phyloP scores from a whole-genome alignment of 2,888 invertebrate species.

The Peribatodes rhomboidaria region DNA sequence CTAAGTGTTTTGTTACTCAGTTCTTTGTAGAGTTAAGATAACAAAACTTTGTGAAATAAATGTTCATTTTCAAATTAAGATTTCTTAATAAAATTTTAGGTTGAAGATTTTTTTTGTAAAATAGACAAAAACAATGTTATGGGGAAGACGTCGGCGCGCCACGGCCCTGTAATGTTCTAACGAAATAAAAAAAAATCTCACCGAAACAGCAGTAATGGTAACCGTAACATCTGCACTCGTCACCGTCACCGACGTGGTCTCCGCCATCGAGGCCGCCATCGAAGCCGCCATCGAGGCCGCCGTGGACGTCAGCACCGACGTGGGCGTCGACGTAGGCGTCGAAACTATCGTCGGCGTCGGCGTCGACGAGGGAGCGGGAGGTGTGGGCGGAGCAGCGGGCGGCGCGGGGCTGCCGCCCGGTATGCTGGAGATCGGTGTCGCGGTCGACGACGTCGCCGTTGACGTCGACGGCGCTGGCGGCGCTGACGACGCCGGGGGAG shows the following conservation, averaged over 20 bases:
- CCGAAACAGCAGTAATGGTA: constrained; percentile 49
- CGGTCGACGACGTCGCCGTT: constrained; percentile 18
- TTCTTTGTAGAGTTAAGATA: too few species aligned
- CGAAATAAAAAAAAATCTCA: constrained; percentile 31
- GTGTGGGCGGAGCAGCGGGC: constrained; percentile 21
- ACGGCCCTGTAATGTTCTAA: background rate
- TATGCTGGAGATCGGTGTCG: constrained; percentile 10
- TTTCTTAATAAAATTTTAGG: too few species aligned
- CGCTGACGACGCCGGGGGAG: constrained; percentile 75
- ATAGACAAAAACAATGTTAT: too few species aligned
- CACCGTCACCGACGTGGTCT: constrained; percentile 49
- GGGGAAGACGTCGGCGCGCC: too few species aligned
- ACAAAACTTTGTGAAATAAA: too few species aligned
- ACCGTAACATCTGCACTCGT: constrained; percentile 50
- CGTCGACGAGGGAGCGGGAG: constrained; percentile 18
- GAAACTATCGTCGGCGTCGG: background rate
- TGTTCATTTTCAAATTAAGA: too few species aligned
- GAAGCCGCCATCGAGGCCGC: constrained; percentile 7
- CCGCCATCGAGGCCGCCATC: constrained; percentile 43
- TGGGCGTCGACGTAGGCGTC: constrained; percentile 2
- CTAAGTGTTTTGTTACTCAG: too few species aligned
- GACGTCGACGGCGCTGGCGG: constrained; percentile 56
- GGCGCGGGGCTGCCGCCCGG: constrained; percentile 48
- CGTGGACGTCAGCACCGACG: constrained; percentile 4
- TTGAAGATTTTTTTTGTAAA: too few species aligned